phyloP scores from a whole-genome alignment of 2,888 invertebrate species.

The Thereva nobilitata region DNA sequence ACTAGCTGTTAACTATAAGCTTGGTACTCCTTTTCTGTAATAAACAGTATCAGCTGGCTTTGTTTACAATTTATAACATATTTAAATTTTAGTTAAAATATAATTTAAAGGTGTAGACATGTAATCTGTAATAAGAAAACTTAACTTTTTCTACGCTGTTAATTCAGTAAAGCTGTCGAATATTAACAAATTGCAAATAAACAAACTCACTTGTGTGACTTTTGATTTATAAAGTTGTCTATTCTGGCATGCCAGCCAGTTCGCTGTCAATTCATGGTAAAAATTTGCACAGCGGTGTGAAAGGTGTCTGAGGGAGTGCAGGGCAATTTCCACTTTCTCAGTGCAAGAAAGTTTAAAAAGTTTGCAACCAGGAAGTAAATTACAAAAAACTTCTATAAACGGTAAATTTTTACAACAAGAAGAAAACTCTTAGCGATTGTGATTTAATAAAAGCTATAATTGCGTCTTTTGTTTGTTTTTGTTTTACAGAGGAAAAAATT shows the following conservation, averaged over 20 bases:
- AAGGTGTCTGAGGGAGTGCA: conserved; percentile 17
- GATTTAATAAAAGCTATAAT: too few species aligned
- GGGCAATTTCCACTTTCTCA: conserved; percentile 16
- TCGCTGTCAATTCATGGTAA: conserved; percentile 12
- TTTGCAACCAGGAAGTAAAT: conserved; percentile 8
- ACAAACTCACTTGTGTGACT: conserved; percentile 9
- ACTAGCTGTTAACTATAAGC: neutral
- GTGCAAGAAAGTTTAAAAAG: conserved; percentile 17
- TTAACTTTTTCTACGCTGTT: too few species aligned
- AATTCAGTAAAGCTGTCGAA: too few species aligned
- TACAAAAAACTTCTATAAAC: conserved; percentile 10
- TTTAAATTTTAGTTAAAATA: neutral
- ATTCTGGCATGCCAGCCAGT: conserved; percentile 1
- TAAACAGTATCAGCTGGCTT: conserved; percentile 29
- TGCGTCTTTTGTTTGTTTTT: neutral
- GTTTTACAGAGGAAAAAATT: neutral
- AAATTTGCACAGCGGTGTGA: conserved; percentile 26
- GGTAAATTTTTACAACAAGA: conserved; percentile 1
- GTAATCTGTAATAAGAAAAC: neutral
- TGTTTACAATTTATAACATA: neutral
- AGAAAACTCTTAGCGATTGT: neutral
- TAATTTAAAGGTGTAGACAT: neutral
- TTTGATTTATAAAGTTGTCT: conserved; percentile 8
- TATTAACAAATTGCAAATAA: too few species aligned
- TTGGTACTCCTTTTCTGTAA: conserved; percentile 3